A percentile compares a stretch with the other conserved stretches of the same genome.
Conservation (phyloP, 2,888 invertebrate genomes). For the Anagyrus pseudococci region DNA sequence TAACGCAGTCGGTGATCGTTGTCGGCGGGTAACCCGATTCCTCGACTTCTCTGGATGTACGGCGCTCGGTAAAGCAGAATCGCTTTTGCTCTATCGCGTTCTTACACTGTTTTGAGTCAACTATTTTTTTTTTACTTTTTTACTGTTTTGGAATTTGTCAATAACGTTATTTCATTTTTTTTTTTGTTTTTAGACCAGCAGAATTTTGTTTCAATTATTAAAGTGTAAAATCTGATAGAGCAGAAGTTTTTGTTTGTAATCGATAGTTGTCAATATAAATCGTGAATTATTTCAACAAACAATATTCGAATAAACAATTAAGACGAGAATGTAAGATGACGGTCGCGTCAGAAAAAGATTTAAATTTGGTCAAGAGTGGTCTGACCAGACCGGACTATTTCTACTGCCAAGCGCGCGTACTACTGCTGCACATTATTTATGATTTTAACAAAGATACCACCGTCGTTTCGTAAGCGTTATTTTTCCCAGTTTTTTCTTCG, state of each 20-base stretch:
- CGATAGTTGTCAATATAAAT: too few relatives aligned
- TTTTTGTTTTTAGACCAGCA: neutral
- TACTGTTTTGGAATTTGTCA: neutral
- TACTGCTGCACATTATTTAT: too few relatives aligned
- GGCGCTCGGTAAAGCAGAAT: constrained; percentile 18
- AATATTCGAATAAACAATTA: too few relatives aligned
- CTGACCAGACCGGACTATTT: too few relatives aligned
- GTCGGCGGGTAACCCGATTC: neutral
- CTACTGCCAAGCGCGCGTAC: too few relatives aligned
- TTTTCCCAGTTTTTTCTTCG: neutral
- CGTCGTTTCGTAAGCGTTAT: neutral
- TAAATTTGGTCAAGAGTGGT: too few relatives aligned
- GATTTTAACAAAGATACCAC: too few relatives aligned
- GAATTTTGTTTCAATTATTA: neutral
- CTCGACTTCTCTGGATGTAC: constrained; percentile 3
- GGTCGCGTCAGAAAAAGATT: too few relatives aligned
- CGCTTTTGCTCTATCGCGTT: neutral
- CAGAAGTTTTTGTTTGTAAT: neutral
- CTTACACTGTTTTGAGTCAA: neutral
- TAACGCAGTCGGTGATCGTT: neutral
- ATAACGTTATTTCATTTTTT: too few relatives aligned
- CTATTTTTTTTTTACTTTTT: neutral
- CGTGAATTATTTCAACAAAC: too few relatives aligned
- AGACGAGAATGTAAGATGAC: neutral
- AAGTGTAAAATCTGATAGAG: too few relatives aligned